Percentiles rank a stretch among this genome's conserved stretches.
Evolutionary conservation across 1,140 invertebrate species (phyloP).

Genomic region (Drosophila simulans): DNA sequence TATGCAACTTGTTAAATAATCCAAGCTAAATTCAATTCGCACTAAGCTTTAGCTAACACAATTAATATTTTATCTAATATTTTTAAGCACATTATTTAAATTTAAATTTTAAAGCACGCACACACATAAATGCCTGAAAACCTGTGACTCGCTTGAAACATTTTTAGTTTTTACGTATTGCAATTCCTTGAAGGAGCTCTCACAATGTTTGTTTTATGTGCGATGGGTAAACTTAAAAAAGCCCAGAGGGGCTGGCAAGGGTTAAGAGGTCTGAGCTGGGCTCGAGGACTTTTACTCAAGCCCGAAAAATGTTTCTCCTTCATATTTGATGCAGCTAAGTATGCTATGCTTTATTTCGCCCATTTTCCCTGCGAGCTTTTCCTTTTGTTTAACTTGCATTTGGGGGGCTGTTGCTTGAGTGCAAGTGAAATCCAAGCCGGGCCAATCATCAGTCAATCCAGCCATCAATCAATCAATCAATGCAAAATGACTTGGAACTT

Average conservation of each 20-base stretch:
- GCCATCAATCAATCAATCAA: conserved; percentile 39
- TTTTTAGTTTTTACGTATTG: background rate
- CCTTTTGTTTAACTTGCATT: conserved; percentile 20
- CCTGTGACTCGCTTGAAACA: background rate
- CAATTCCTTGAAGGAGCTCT: background rate
- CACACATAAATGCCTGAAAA: too few species aligned
- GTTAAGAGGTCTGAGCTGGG: conserved; percentile 1
- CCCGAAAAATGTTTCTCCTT: conserved; percentile 19
- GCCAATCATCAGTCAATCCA: conserved; percentile 40
- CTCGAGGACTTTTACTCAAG: conserved; percentile 1
- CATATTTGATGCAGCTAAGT: conserved; percentile 56
- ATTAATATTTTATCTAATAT: too few species aligned
- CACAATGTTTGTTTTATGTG: conserved; percentile 10
- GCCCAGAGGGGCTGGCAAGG: background rate
- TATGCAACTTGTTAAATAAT: background rate
- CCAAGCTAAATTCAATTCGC: too few species aligned
- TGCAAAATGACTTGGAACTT: conserved; percentile 52
- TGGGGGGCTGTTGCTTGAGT: conserved; percentile 31
- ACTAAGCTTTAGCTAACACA: too few species aligned
- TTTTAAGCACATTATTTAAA: background rate
- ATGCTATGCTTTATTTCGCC: conserved; percentile 48
- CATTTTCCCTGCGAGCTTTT: conserved; percentile 4
- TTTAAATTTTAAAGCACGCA: background rate
- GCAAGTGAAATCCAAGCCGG: conserved; percentile 40
- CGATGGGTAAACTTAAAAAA: conserved; percentile 6